Percentiles rank a stretch among this genome's conserved stretches.
Evolutionary conservation across 2,888 invertebrate genomes (phyloP).

Genomic region (Uropetala carovei): DNA sequence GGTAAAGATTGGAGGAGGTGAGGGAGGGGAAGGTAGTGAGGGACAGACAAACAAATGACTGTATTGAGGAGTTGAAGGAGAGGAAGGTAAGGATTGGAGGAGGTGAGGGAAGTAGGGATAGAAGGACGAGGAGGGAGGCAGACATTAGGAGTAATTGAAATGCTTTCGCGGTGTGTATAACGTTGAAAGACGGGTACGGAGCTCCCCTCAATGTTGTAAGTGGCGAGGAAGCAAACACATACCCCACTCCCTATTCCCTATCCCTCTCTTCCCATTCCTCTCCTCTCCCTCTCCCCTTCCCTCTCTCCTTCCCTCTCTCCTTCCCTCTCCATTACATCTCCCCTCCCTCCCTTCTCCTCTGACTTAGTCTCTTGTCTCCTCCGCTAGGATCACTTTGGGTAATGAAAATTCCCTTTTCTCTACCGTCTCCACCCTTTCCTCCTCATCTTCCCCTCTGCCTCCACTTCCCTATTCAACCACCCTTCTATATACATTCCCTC

Average conservation of each 20-base stretch:
- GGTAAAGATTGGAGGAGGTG: neutral
- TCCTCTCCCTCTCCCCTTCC: neutral
- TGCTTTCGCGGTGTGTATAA: slow-evolving; percentile 23
- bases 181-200: neutral
- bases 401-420: slow-evolving; percentile 29
- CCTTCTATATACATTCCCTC: neutral
- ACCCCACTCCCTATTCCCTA: too few species aligned
- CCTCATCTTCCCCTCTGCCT: neutral
- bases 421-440: neutral
- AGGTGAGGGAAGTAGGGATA: neutral
- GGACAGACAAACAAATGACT: neutral
- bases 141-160: slow-evolving; percentile 38
- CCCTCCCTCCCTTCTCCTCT: neutral
- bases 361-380: neutral
- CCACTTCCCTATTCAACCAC: too few species aligned
- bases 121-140: neutral
- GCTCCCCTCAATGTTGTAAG: slow-evolving; percentile 26
- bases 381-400: slow-evolving; percentile 45
- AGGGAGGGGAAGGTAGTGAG: neutral
- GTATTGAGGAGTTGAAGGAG: neutral
- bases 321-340: neutral
- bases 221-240: neutral
- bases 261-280: neutral
- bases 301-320: neutral
- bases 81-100: neutral